These are phyloP conservation scores for Cossypha caffra DNA, from an alignment of 2,797 vertebrate genomes.

Conservation along the genomic window DNA sequence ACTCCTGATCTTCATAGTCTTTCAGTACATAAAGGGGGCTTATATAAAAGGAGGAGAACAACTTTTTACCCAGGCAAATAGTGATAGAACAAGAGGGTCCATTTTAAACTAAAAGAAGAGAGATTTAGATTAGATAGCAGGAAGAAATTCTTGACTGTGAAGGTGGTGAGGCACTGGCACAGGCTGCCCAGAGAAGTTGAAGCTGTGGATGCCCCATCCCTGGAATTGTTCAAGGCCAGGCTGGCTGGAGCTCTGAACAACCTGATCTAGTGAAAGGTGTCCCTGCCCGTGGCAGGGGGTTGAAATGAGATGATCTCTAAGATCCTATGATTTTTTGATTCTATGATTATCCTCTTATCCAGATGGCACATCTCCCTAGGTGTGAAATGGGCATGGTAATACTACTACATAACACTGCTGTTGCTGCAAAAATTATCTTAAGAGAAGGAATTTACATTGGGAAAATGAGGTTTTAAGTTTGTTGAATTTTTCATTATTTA, in stretches of 20 bases:
- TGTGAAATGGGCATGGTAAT: not conserved
- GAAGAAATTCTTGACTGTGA: not conserved
- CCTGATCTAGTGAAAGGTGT: not conserved
- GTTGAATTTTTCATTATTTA: not conserved
- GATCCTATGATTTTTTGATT: not conserved
- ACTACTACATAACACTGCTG: no score
- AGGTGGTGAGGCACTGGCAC: not conserved
- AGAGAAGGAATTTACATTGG: not conserved
- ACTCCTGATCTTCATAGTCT: not conserved
- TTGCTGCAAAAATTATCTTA: not conserved
- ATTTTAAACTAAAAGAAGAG: not conserved
- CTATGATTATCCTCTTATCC: not conserved
- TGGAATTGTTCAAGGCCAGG: accelerated
- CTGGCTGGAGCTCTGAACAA: accelerated
- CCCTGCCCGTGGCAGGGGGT: accelerated
- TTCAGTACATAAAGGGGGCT: not conserved
- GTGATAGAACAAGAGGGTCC: not conserved
- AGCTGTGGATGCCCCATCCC: not conserved
- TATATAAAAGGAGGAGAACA: not conserved
- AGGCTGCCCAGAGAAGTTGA: not conserved
- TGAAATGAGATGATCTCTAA: not conserved
- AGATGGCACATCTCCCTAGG: not conserved
- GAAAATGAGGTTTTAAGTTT: not conserved
- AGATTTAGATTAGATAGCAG: not conserved
- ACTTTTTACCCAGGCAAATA: not conserved